Base-by-base conservation (phyloP, 1,140 invertebrate genomes). In the Maniola jurtina region DNA sequence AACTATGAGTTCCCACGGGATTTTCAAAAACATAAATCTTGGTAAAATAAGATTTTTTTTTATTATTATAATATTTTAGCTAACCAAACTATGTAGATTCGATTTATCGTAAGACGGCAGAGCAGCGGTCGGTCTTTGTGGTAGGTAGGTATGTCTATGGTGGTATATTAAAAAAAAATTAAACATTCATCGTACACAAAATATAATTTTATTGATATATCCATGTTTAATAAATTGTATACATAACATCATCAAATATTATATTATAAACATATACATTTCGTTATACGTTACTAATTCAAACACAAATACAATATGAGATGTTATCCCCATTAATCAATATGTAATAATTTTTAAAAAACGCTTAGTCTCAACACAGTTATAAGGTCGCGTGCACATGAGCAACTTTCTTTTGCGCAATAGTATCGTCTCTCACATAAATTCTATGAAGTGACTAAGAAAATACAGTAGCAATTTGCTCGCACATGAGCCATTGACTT, bases 161-260 rank as follows among this genome's bases (percentile, higher is more conserved):
- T 71, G 61, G 62, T 71, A 64, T 61, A 64, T 79, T 70, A 60
- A 77, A 84, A 80, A 74, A 79, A 85, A 90, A 88, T 84, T 80
- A 90, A 90, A 89, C 61, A 80, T 83, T 83, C 72, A 79, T 86
- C 81, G 81, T 91, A 91, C 89, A 92, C 90, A 92, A 92, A 92
- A 92, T 92, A 92, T 92, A 92, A 89, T 91, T 91, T 91, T 92
- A 91, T 92, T 92, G 87, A 91, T 92, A 90, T 91, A 91, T 90
- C 83, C 88, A 91, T 90, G 84, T 90, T 90, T 90, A 89, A 90
- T 90, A 90, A 89, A 89, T 88, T 90, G 88, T 90, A 90, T 90
- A 90, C 87, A 90, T 89, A 90, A 90, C 85, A 87, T 89, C 86
- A 88, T 90, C 88, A 88, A 90, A 90, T 88, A 89, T 89, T 90